Conservation (phyloP, 2,113 vertebrate genomes). For the Hylia prasina region DNA sequence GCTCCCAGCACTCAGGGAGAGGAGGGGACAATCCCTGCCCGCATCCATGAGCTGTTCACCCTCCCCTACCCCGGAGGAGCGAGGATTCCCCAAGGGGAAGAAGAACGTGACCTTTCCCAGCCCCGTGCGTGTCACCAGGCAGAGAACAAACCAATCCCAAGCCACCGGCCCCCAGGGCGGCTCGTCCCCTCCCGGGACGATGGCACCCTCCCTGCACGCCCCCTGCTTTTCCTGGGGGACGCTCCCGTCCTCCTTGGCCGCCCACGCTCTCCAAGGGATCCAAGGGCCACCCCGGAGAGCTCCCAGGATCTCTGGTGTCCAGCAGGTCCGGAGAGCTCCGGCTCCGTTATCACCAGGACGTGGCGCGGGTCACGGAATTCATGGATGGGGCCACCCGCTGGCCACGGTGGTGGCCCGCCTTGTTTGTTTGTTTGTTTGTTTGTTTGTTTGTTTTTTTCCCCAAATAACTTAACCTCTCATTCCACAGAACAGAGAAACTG, state of each 20-base stretch:
- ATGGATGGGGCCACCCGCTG: not conserved
- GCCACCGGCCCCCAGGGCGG: not conserved
- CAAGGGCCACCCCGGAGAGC: not conserved
- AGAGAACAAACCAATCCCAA: not conserved
- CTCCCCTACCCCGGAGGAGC: not conserved
- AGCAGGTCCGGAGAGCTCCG: not conserved
- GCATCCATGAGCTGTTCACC: not conserved
- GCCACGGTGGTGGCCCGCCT: not conserved
- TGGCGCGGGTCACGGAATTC: not conserved
- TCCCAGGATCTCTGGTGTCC: not conserved
- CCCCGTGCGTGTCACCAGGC: not conserved
- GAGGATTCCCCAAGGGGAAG: not conserved
- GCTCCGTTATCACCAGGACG: not conserved
- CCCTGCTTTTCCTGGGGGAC: not conserved
- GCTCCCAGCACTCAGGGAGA: not conserved
- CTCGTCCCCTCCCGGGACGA: not conserved
- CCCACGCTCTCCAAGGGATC: not conserved
- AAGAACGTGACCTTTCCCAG: accelerated
- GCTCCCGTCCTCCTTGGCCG: not conserved
- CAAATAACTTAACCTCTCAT: conserved; percentile 13
- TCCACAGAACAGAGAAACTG: conserved; percentile 6
- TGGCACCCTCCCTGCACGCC: not conserved
- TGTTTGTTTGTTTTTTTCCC: not conserved
- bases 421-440: not conserved
- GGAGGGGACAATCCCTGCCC: not conserved